phyloP scores from a whole-genome alignment of 2,113 vertebrate species.

The Oplegnathus fasciatus region DNA sequence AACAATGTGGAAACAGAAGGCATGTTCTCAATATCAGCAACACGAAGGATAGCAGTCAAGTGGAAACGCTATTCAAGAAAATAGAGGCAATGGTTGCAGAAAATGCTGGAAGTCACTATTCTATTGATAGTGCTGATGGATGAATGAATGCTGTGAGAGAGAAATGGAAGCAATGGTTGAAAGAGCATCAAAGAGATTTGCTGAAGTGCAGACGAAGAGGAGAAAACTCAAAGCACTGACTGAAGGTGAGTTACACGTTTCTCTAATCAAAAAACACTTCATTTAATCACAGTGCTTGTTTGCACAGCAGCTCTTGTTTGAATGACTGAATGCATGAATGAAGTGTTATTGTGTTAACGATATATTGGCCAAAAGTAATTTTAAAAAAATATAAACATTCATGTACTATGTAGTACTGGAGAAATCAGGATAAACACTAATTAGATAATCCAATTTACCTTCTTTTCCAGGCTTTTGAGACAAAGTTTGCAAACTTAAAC shows the following conservation, averaged over 20 bases:
- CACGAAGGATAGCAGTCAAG: slow-evolving; percentile 5
- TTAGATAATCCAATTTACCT: no score
- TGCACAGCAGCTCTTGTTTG: not conserved
- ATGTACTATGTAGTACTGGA: no score
- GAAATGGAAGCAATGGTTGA: not conserved
- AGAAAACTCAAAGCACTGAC: slow-evolving; percentile 18
- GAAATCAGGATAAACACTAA: no score
- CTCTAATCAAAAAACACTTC: no score
- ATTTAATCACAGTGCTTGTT: no score
- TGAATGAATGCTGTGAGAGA: not conserved
- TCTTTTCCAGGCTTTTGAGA: no score
- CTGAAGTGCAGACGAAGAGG: slow-evolving; percentile 14
- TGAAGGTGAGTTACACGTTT: slow-evolving; percentile 14
- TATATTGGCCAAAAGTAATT: no score
- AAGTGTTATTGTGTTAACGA: no score
- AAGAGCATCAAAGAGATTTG: slow-evolving; percentile 1
- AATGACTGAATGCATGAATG: no score
- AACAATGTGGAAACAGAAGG: slow-evolving; percentile 26
- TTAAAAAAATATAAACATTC: no score
- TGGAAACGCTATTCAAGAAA: slow-evolving; percentile 7
- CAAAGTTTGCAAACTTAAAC: no score
- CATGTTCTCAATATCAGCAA: slow-evolving; percentile 36
- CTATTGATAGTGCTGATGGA: not conserved
- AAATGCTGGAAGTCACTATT: slow-evolving; percentile 1
- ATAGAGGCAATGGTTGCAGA: slow-evolving; percentile 23